phyloP scores from a whole-genome alignment of 2,888 invertebrate species.

The Platypus cylindrus region DNA sequence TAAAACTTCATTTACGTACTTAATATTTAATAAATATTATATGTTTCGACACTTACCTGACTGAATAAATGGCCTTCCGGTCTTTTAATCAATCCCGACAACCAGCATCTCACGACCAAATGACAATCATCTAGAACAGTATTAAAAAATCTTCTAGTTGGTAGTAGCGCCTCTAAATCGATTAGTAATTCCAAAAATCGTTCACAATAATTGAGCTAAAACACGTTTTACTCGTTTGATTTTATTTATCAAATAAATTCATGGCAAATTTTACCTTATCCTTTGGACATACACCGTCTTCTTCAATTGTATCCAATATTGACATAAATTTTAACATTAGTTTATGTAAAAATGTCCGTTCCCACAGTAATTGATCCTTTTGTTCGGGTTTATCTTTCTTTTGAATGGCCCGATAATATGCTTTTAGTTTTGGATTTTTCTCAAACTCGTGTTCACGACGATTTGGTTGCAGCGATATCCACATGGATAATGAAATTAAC shows the following conservation, averaged over 20 bases:
- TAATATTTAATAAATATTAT: background rate
- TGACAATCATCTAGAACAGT: constrained; percentile 91
- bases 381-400: constrained; percentile 68
- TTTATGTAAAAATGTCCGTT: constrained; percentile 70
- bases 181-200: constrained; percentile 91
- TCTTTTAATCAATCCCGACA: constrained; percentile 60
- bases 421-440: constrained; percentile 77
- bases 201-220: constrained; percentile 72
- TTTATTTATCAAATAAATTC: background rate
- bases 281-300: constrained; percentile 44
- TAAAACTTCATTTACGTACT: background rate
- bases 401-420: constrained; percentile 81
- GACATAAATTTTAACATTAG: constrained; percentile 81
- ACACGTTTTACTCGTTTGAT: constrained; percentile 4
- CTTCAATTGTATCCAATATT: constrained; percentile 62
- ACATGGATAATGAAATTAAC: constrained; percentile 86
- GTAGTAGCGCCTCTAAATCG: constrained; percentile 88
- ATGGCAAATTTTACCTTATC: constrained; percentile 38
- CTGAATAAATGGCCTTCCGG: constrained; percentile 82
- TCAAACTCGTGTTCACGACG: constrained; percentile 79
- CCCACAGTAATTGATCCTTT: constrained; percentile 64
- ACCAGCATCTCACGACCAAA: constrained; percentile 76
- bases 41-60: constrained; percentile 53
- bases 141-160: constrained; percentile 94
- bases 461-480: constrained; percentile 76